Base-by-base conservation (phyloP, 2,797 vertebrate species). In the Cacajao melanocephalus region DNA sequence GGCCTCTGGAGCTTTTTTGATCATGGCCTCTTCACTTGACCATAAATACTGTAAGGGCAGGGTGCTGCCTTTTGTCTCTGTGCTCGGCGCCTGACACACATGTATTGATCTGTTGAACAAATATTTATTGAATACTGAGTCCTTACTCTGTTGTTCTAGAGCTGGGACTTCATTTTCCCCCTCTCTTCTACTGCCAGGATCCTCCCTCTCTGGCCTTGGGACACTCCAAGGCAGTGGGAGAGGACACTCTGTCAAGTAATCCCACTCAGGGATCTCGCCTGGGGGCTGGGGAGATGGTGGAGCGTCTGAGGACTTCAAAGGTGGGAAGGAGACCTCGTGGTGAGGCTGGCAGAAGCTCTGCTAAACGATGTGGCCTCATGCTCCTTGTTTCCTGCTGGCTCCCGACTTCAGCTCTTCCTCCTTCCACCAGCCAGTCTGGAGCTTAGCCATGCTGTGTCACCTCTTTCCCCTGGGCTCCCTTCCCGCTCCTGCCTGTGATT, bases 51-150 rank as follows among this genome's bases (percentile, higher is more conserved):
- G 1, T 57, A 13, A 87, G 50, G 73, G 50, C 58, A 81, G 64
- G 73, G 80, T 0, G 11, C 64, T 19, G 48, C 22, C 88, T 80
- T 90, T 86, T 61, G 72, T 87, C 79, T 88, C 57, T 76, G 94
- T 70, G 44, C 78, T 85, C 19, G 36, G 92, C 3, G 4, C 86
- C 90, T 57, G 67, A 92, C 90, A 83, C 75, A 92, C 84, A 88
- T 12, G 33, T 30, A 89, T 93, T 80, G 97, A 97, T 88, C 93
- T 22, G 30, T 48, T 97, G 92, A 48, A 55, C 94, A 97, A 96
- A 76, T 97, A 94, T 90, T 94, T 97, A 84, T 83, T 70, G 67
- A 89, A 48, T 46, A 7, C 61, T 1, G 5, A 85, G 48, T 36
- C 50, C 76, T 92, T 39, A 24, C 50, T 85, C 36, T 82, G 80